Evolutionary conservation across 2,797 vertebrate genomes (phyloP).

Genomic region (Hoplostethus mediterraneus): DNA sequence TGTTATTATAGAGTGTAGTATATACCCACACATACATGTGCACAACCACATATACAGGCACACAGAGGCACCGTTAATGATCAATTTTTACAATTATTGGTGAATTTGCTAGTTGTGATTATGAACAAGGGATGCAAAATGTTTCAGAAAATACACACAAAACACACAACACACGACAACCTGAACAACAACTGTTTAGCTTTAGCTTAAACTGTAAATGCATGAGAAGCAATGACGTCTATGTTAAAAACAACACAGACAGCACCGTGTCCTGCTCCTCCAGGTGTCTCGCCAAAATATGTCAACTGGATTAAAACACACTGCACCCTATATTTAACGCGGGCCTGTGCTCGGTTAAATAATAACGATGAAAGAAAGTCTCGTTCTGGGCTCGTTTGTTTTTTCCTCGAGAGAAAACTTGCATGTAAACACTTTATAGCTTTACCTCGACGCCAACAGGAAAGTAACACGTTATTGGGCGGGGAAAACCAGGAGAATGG

Average conservation of each 20-base stretch:
- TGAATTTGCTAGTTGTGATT: background rate
- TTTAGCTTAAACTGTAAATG: background rate
- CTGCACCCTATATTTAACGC: slow-evolving; percentile 23
- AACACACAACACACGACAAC: background rate
- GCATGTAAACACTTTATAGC: slow-evolving; percentile 70
- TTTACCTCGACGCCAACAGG: slow-evolving; percentile 40
- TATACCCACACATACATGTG: background rate
- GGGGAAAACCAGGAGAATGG: slow-evolving; percentile 80
- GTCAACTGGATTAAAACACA: slow-evolving; percentile 4
- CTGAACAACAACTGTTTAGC: background rate
- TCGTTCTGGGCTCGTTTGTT: slow-evolving; percentile 61
- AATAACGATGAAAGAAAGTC: slow-evolving; percentile 45
- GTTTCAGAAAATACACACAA: too few species aligned
- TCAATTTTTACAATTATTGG: slow-evolving; percentile 13
- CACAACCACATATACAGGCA: background rate
- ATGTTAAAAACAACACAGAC: background rate
- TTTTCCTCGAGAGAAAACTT: slow-evolving; percentile 52
- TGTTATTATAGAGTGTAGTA: slow-evolving; percentile 24
- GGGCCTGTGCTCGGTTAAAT: slow-evolving; percentile 9
- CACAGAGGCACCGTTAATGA: background rate
- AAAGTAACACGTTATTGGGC: slow-evolving; percentile 69
- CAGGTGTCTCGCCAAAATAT: slow-evolving; percentile 4
- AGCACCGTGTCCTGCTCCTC: slow-evolving; percentile 10
- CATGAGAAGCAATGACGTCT: slow-evolving; percentile 25
- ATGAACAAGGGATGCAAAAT: too few species aligned